Evolutionary conservation across 2,888 invertebrate genomes (phyloP).

Genomic region (Crocallis elinguaria): DNA sequence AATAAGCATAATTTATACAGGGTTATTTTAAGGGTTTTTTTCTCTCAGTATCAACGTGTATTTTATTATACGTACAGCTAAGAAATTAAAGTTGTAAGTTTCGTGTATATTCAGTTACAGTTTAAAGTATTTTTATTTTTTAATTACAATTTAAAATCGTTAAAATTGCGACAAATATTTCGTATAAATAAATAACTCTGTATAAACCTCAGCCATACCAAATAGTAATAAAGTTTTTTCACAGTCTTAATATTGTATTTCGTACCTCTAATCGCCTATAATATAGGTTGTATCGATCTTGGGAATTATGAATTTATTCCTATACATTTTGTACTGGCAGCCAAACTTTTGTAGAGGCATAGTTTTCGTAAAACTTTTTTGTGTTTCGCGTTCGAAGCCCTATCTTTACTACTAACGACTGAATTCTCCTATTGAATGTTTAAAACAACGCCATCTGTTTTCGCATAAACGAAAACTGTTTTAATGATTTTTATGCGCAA

Average conservation of each 20-base stretch:
- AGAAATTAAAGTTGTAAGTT: slow-evolving; percentile 29
- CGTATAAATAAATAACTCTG: slow-evolving; percentile 74
- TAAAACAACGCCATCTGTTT: slow-evolving; percentile 34
- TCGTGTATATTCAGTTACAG: slow-evolving; percentile 24
- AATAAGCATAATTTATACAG: slow-evolving; percentile 84
- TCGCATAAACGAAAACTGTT: slow-evolving; percentile 8
- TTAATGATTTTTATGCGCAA: not conserved
- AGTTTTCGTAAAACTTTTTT: slow-evolving; percentile 24
- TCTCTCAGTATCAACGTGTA: slow-evolving; percentile 39
- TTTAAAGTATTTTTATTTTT: slow-evolving; percentile 31
- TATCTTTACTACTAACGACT: slow-evolving; percentile 28
- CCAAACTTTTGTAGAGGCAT: slow-evolving; percentile 28
- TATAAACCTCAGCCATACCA: slow-evolving; percentile 82
- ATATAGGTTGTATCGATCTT: slow-evolving; percentile 37
- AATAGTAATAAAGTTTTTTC: slow-evolving; percentile 54
- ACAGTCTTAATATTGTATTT: slow-evolving; percentile 28
- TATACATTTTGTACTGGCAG: slow-evolving; percentile 30
- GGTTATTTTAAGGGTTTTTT: slow-evolving; percentile 76
- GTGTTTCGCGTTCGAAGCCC: slow-evolving; percentile 21
- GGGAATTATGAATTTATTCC: slow-evolving; percentile 27
- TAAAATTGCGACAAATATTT: slow-evolving; percentile 37
- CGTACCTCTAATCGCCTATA: slow-evolving; percentile 34
- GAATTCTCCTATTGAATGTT: not conserved
- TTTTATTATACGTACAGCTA: slow-evolving; percentile 34
- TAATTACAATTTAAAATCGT: not conserved